A percentile compares a stretch with the other conserved stretches of the same genome.
These are phyloP conservation scores for Platycheirus rosarum DNA, from an alignment of 2,888 invertebrate species.

Conservation along the genomic window DNA sequence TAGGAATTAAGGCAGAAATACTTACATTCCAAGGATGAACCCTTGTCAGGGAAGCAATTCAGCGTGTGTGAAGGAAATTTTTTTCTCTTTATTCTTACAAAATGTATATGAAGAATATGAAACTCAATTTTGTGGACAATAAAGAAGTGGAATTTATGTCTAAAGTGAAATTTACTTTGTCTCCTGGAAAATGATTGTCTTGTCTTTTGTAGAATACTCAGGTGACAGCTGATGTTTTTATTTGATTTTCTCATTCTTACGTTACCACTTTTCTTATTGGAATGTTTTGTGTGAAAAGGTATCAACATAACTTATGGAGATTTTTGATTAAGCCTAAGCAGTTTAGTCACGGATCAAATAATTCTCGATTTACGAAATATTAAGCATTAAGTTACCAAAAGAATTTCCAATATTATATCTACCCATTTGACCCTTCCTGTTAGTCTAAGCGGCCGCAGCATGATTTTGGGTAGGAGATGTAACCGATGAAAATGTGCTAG, in stretches of 20 bases:
- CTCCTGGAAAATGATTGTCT: not conserved
- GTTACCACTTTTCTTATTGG: not conserved
- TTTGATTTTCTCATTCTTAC: not conserved
- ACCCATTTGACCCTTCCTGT: too few relatives aligned
- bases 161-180: slow-evolving; percentile 12
- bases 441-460: too few relatives aligned
- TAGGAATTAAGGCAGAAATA: slow-evolving; percentile 33
- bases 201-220: not conserved
- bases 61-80: slow-evolving; percentile 12
- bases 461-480: too few relatives aligned
- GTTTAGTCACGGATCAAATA: too few relatives aligned
- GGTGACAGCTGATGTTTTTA: slow-evolving; percentile 13
- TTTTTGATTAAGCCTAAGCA: too few relatives aligned
- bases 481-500: too few relatives aligned
- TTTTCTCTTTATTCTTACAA: not conserved
- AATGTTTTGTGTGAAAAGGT: not conserved
- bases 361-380: too few relatives aligned
- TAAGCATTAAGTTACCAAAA: too few relatives aligned
- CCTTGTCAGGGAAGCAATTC: slow-evolving; percentile 27
- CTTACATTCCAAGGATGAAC: slow-evolving; percentile 15
- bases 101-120: not conserved
- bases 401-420: too few relatives aligned
- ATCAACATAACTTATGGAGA: too few relatives aligned
- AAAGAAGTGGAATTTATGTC: slow-evolving; percentile 21
- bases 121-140: slow-evolving; percentile 22